Base-by-base conservation (phyloP, 1,140 invertebrate genomes). In the Apis dorsata region DNA sequence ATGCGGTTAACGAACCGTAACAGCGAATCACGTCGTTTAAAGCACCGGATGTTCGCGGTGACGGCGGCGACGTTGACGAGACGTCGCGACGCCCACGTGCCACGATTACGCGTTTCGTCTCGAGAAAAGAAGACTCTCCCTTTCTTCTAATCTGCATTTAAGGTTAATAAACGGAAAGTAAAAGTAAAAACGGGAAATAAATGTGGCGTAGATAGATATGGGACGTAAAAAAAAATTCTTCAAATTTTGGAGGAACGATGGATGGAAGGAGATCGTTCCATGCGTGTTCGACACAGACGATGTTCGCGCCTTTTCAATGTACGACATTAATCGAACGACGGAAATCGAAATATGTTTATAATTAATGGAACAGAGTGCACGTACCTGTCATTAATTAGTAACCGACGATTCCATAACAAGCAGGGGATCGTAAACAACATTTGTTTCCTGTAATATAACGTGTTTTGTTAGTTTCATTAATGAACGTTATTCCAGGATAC, bases 41-140 rank as follows among this genome's bases (percentile, higher is more conserved):
- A 85, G 57, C 60, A 34, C 51, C 85, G 77, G 88, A 90, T 77
- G 72, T 69, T 84, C 55, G 60, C 68, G 66, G 81, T 73, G 79
- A 76, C 77, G 69, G 60, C 69, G 66, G 81, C 74, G 74, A 81
- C 69, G 79, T 68, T 81, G 88, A 82, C 86, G 75, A 90, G 80
- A 85, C 77, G 81, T 85, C 72, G 84, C 73, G 80, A 88, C 85
- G 79, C 69, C 60, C 63, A 21, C 8, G 24, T 13, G 17, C 53
- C 51, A 62, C 72, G 34, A 83, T 85, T 78, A 72, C 80, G 66
- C 81, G 80, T 77, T 87, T 70, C 71, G 62, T 63, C 12, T 63
- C 19, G 24, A 34, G 51, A 70, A 66, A 80, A 86, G 72, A 75
- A 53, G 62, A 77, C 68, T 13, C 55, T 34, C 57, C 60, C 70